A percentile compares a stretch with the other conserved stretches of the same genome.
Conservation (phyloP, 2,797 vertebrate species). For the Tapera naevia region DNA sequence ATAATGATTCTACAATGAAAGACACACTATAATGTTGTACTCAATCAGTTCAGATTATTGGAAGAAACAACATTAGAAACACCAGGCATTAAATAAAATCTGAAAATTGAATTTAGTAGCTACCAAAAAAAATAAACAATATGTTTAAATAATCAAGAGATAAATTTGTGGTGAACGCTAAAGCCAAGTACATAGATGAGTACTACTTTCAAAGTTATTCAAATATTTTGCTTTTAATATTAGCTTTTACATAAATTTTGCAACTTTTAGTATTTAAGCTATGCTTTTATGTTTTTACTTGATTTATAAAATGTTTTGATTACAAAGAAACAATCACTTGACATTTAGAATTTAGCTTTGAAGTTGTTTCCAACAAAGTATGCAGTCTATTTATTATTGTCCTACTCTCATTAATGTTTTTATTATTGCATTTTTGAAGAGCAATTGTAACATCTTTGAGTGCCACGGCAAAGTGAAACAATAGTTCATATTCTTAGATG, state of each 20-base stretch:
- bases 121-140: not conserved
- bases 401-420: not conserved
- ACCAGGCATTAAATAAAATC: not conserved
- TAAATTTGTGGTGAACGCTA: not conserved
- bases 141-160: not conserved
- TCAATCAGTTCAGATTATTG: not conserved
- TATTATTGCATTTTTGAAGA: not conserved
- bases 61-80: not conserved
- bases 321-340: not conserved
- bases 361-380: not conserved
- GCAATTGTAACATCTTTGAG: not conserved
- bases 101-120: not conserved
- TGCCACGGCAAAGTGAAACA: not conserved
- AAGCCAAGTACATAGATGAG: not conserved
- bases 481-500: not conserved
- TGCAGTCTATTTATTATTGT: not conserved
- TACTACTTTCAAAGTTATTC: not conserved
- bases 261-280: not conserved
- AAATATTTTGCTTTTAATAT: not conserved
- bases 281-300: not conserved
- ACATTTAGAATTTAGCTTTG: slow-evolving; percentile 4
- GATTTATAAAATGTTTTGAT: not conserved
- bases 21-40: not conserved
- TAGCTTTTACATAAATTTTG: not conserved
- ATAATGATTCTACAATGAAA: not conserved